Conservation (phyloP, 1,140 invertebrate genomes). For the Agraylea sexmaculata region DNA sequence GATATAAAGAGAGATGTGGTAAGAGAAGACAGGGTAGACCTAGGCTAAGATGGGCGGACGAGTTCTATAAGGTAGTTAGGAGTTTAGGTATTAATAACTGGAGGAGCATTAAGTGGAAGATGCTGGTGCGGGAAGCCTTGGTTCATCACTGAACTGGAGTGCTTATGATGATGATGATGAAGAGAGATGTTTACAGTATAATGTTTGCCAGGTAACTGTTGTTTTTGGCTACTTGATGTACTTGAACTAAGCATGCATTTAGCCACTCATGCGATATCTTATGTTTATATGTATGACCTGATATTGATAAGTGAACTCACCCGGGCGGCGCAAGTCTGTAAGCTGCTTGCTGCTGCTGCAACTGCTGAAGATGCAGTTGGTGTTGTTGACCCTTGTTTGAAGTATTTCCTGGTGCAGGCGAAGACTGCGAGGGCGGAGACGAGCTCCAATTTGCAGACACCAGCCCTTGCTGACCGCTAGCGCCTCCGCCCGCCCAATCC, state of each 20-base stretch:
- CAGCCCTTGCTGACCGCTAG: conserved; percentile 15
- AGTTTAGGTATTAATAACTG: no score
- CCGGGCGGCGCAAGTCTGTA: conserved; percentile 20
- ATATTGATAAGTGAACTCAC: conserved; percentile 8
- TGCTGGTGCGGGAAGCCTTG: conserved; percentile 2
- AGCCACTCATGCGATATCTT: neutral
- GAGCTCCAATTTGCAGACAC: conserved; percentile 20
- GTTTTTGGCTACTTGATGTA: neutral
- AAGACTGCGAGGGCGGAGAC: conserved; percentile 14
- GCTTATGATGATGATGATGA: conserved; percentile 6
- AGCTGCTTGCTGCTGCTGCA: conserved; percentile 14
- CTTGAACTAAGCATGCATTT: conserved; percentile 1
- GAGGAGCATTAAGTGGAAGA: conserved; percentile 1
- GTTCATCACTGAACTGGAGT: conserved; percentile 2
- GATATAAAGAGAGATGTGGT: no score
- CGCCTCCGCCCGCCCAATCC: conserved; percentile 17
- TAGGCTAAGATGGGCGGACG: no score
- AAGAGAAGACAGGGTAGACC: no score
- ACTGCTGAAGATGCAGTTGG: no score
- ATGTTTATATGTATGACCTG: neutral
- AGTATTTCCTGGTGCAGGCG: conserved; percentile 11
- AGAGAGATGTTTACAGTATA: conserved; percentile 5
- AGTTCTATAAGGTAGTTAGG: no score
- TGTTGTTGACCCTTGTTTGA: conserved; percentile 12
- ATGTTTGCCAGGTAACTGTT: conserved; percentile 8